Evolutionary conservation across 2,888 invertebrate genomes (phyloP).

Genomic region (Zootermopsis nevadensis): DNA sequence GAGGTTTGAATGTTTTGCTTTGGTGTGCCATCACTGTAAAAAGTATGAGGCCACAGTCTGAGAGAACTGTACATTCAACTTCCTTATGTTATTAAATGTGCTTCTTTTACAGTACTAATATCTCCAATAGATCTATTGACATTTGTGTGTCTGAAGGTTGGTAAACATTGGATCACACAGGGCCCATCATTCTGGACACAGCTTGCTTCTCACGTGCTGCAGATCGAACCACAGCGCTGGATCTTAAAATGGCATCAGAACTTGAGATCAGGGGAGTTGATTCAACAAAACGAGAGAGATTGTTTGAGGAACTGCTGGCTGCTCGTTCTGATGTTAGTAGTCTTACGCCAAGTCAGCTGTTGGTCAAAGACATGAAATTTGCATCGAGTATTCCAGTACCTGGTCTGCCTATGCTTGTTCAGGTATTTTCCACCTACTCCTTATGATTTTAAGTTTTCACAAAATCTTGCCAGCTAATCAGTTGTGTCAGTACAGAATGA

Average conservation of each 20-base stretch:
- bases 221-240: conserved; percentile 7
- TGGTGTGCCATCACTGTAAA: no score
- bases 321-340: conserved; percentile 17
- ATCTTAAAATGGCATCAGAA: conserved; percentile 3
- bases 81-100: no score
- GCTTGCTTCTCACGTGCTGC: conserved; percentile 21
- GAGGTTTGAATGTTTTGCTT: no score
- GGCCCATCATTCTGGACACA: conserved; percentile 24
- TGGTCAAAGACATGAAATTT: conserved; percentile 18
- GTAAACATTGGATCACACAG: neutral
- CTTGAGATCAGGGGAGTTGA: neutral
- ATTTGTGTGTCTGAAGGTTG: no score
- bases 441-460: no score
- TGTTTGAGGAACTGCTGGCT: conserved; percentile 14
- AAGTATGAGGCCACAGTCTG: no score
- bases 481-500: no score
- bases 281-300: neutral
- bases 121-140: no score
- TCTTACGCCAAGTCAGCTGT: neutral
- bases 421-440: neutral
- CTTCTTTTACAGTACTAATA: no score
- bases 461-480: no score
- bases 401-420: conserved; percentile 14
- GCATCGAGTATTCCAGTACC: neutral
- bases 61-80: no score